Conservation (phyloP, 2,888 invertebrate genomes). For the Helicoverpa assulta region DNA sequence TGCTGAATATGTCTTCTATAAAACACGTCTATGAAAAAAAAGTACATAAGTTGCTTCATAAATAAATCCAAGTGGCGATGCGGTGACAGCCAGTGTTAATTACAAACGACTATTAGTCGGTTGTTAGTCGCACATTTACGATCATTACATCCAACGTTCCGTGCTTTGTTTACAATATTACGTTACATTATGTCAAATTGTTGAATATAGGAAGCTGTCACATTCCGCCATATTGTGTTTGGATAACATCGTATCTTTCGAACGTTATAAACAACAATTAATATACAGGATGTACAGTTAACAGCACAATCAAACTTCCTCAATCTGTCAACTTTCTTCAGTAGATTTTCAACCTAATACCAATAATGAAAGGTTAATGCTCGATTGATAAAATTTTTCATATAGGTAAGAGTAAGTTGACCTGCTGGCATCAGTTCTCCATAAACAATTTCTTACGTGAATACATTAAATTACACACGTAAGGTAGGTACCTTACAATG, state of each 20-base stretch:
- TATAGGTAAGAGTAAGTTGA: too few species aligned
- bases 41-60: neutral
- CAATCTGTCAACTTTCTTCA: too few species aligned
- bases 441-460: constrained; percentile 41
- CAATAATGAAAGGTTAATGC: too few species aligned
- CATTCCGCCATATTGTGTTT: constrained; percentile 51
- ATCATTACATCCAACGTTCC: constrained; percentile 69
- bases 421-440: neutral
- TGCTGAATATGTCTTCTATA: too few species aligned
- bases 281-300: neutral
- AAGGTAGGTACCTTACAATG: constrained; percentile 51
- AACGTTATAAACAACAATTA: constrained; percentile 2
- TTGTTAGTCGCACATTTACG: constrained; percentile 63
- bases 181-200: constrained; percentile 61
- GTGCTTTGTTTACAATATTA: constrained; percentile 69
- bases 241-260: constrained; percentile 28
- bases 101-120: constrained; percentile 65
- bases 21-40: too few species aligned
- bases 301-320: neutral
- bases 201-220: constrained; percentile 57
- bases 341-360: too few species aligned
- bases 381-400: too few species aligned
- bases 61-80: constrained; percentile 30
- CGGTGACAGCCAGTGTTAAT: constrained; percentile 60
- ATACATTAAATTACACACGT: constrained; percentile 68